Evolutionary conservation across 1,140 invertebrate species (phyloP).

Genomic region (Philopotamus ludificatus): DNA sequence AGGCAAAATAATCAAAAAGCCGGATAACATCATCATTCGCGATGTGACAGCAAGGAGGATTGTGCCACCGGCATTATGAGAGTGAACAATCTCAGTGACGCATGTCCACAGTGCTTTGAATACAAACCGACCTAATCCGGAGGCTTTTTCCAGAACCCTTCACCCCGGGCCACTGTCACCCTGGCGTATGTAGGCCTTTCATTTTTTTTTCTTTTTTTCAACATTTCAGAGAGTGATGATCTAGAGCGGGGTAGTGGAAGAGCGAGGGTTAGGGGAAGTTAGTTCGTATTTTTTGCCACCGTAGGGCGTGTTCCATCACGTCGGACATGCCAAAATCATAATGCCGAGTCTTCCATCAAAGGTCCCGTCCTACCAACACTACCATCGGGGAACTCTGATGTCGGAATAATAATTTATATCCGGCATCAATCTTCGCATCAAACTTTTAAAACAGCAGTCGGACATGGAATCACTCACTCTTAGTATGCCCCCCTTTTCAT

Average conservation of each 20-base stretch:
- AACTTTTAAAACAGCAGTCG: slow-evolving; percentile 8
- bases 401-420: slow-evolving; percentile 6
- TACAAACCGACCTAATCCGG: slow-evolving; percentile 24
- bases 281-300: background rate
- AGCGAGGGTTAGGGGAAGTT: background rate
- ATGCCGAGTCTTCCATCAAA: background rate
- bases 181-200: too few relatives aligned
- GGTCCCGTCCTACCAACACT: background rate
- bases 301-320: slow-evolving; percentile 20
- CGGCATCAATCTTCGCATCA: slow-evolving; percentile 20
- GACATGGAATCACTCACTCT: too few relatives aligned
- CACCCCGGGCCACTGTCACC: background rate
- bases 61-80: background rate
- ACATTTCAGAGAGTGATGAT: too few relatives aligned
- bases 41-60: background rate
- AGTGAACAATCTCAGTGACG: slow-evolving; percentile 24
- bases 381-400: slow-evolving; percentile 4
- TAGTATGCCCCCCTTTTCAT: too few relatives aligned
- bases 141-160: slow-evolving; percentile 11
- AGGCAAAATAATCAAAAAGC: background rate
- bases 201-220: too few relatives aligned
- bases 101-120: slow-evolving; percentile 16
- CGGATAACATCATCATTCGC: slow-evolving; percentile 1
- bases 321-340: slow-evolving; percentile 24
- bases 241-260: background rate